A percentile compares a stretch with the other conserved stretches of the same genome.
Evolutionary conservation across 2,888 invertebrate genomes (phyloP).

Genomic region (Blastobasis adustella): DNA sequence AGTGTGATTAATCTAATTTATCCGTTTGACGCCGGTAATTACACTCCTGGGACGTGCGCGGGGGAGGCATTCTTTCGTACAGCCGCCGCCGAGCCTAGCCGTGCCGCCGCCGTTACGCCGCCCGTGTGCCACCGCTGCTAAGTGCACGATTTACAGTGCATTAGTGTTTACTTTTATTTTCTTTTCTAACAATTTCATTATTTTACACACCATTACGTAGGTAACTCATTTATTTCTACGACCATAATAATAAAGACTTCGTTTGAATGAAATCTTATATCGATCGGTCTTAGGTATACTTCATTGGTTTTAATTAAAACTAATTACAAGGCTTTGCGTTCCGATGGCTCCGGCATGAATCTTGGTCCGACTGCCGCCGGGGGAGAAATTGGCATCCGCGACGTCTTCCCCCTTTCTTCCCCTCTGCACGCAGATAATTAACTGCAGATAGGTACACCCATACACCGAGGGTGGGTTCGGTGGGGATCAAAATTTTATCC

Average conservation of each 20-base stretch:
- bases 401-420: slow-evolving; percentile 49
- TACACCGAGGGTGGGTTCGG: slow-evolving; percentile 42
- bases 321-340: slow-evolving; percentile 57
- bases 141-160: slow-evolving; percentile 31
- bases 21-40: slow-evolving; percentile 53
- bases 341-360: slow-evolving; percentile 44
- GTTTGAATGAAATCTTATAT: slow-evolving; percentile 12
- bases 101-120: slow-evolving; percentile 10
- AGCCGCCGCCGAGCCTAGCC: slow-evolving; percentile 16
- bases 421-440: slow-evolving; percentile 65
- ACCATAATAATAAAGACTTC: slow-evolving; percentile 9
- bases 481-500: slow-evolving; percentile 60
- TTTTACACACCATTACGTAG: too few species aligned
- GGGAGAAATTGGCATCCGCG: slow-evolving; percentile 57
- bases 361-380: slow-evolving; percentile 37
- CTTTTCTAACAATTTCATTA: background rate
- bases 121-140: slow-evolving; percentile 11
- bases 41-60: slow-evolving; percentile 34
- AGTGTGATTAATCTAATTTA: slow-evolving; percentile 63
- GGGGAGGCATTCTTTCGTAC: slow-evolving; percentile 33
- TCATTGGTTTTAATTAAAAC: slow-evolving; percentile 64
- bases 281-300: slow-evolving; percentile 15
- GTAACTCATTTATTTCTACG: slow-evolving; percentile 10
- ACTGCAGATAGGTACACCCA: slow-evolving; percentile 66
- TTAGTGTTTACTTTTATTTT: slow-evolving; percentile 26